Conservation (phyloP, 2,113 vertebrate species). For the Etheostoma spectabile region DNA sequence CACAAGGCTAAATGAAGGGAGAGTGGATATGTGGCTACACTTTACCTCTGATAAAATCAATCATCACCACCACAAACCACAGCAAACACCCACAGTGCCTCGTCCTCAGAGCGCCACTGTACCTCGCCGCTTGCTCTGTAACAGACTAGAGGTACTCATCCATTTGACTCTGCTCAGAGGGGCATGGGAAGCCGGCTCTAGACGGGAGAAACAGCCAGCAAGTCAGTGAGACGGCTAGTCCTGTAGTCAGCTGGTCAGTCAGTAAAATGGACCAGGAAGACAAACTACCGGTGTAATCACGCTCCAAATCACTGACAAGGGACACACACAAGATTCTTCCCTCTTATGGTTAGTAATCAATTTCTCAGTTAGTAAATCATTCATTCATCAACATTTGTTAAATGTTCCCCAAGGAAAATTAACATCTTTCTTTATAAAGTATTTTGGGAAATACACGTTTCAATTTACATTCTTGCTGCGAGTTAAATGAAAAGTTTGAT, state of each 20-base stretch:
- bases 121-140: constrained; percentile 85
- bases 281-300: not conserved
- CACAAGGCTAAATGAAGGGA: not conserved
- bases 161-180: constrained; percentile 83
- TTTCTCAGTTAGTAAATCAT: not conserved
- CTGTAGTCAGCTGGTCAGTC: not conserved
- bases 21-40: not conserved
- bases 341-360: not conserved
- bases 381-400: not conserved
- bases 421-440: too few species aligned
- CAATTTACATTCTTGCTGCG: too few species aligned
- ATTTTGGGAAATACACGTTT: too few species aligned
- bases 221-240: constrained; percentile 13
- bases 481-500: too few species aligned
- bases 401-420: not conserved
- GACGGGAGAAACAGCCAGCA: constrained; percentile 56
- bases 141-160: constrained; percentile 85
- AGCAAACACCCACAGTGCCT: constrained; percentile 44
- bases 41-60: constrained; percentile 39
- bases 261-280: too few species aligned
- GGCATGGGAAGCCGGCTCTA: constrained; percentile 77
- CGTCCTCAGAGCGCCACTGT: constrained; percentile 66
- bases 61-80: constrained; percentile 47
- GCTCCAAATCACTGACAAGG: not conserved
- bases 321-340: not conserved